Evolutionary conservation across 2,113 vertebrate genomes (phyloP).

Genomic region (Antennarius striatus): DNA sequence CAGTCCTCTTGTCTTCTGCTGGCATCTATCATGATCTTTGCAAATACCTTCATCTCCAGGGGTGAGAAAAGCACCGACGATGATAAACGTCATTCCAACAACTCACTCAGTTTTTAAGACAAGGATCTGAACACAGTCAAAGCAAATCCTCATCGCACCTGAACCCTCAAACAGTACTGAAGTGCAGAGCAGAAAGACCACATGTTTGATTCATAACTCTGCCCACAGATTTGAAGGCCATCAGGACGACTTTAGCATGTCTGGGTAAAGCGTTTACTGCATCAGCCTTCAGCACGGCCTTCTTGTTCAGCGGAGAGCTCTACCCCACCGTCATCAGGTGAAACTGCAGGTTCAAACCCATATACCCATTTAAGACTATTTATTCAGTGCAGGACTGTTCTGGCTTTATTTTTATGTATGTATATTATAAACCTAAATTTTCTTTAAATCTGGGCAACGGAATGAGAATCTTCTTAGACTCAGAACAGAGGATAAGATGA

Average conservation of each 20-base stretch:
- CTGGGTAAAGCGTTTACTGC: slow-evolving; percentile 83
- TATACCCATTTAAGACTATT: too few species aligned
- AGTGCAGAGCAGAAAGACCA: neutral
- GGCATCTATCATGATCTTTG: slow-evolving; percentile 77
- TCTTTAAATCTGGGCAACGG: too few species aligned
- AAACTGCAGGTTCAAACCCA: neutral
- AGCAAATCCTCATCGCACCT: too few species aligned
- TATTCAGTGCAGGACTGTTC: too few species aligned
- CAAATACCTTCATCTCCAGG: slow-evolving; percentile 85
- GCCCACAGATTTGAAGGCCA: slow-evolving; percentile 75
- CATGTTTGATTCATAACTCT: neutral
- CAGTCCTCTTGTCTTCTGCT: slow-evolving; percentile 77
- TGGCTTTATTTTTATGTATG: too few species aligned
- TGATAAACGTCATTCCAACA: too few species aligned
- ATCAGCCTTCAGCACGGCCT: slow-evolving; percentile 73
- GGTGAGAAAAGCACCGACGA: slow-evolving; percentile 71
- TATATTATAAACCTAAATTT: too few species aligned
- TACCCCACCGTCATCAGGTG: slow-evolving; percentile 79
- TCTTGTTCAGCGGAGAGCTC: slow-evolving; percentile 78
- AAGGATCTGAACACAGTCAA: neutral
- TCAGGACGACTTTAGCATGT: slow-evolving; percentile 77
- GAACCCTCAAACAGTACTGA: too few species aligned
- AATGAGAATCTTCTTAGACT: too few species aligned
- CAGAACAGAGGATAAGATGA: too few species aligned
- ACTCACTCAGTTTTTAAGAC: neutral